phyloP scores from a whole-genome alignment of 2,113 vertebrate genomes.

The Pandion haliaetus region DNA sequence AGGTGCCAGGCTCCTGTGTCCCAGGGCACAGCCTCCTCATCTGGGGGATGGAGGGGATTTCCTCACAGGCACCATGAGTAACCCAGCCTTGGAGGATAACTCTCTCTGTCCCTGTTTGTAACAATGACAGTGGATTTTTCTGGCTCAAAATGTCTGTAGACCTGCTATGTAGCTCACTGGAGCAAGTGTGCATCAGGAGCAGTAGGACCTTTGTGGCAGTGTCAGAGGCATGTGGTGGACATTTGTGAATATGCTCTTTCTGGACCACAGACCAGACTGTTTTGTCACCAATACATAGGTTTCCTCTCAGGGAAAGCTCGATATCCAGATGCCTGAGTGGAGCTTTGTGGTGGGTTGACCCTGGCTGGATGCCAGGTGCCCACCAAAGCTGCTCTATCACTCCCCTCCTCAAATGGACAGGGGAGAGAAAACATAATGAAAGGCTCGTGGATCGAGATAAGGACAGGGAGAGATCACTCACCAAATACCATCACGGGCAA shows the following conservation, averaged over 20 bases:
- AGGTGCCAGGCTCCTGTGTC: too few species aligned
- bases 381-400: background rate
- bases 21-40: background rate
- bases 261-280: background rate
- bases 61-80: background rate
- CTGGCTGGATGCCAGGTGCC: background rate
- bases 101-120: background rate
- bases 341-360: background rate
- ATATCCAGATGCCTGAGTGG: background rate
- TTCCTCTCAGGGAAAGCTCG: background rate
- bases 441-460: background rate
- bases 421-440: background rate
- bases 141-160: background rate
- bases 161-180: background rate
- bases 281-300: background rate
- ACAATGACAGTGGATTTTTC: background rate
- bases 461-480: background rate
- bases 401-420: background rate
- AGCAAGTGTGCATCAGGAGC: background rate
- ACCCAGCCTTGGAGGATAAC: background rate
- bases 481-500: background rate
- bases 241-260: background rate
- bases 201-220: background rate
- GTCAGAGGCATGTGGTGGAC: background rate
- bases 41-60: background rate